Base-by-base conservation (phyloP, 2,797 vertebrate species). In the Scyliorhinus canicula region DNA sequence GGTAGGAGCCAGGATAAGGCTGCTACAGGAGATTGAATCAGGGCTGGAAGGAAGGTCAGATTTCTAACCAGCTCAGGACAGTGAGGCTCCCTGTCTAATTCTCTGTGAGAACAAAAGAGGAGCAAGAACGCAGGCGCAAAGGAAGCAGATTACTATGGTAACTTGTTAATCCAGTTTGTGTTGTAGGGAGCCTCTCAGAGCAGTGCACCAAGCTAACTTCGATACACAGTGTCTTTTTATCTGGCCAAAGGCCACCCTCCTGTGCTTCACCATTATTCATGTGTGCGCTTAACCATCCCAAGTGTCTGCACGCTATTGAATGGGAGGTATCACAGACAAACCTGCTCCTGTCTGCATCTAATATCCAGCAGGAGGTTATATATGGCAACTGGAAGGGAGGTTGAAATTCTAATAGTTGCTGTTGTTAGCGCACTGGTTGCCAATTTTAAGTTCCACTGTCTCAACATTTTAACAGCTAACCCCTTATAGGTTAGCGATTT, bases 41-140 rank as follows among this genome's bases (percentile, higher is more conserved):
- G 60, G 12, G n/a, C 88, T 65, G 19, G 60, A 40, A 63, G 88
- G 88, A 91, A 65, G 24, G 21, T 65, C n/a, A 44, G 35, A 91
- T 91, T 91, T 65, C n/a, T 65, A 40, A 63, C n/a, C 57, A 44
- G 88, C 7, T 44, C n/a, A 91, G 88, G 88, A 65, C n/a, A 91
- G 57, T 65, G 21, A 91, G 55, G 60, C 88, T 91, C n/a, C 60
- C 21, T 44, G 60, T 91, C n/a, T 91, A 44, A 91, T 91, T 91
- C 88, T 44, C 57, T 91, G n/a, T 11, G 31, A 40, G 60, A 90
- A 90, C 55, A 90, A 90, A 90, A 90, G 16, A 90, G 31, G 35
- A 65, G 7, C 44, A 55, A 44, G n/a, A 91, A 65, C 44, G n/a
- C n/a, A 91, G 57, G 9, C n/a, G 88, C 44, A 60, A 91, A 65